Conservation (phyloP, 2,888 invertebrate genomes). For the Ceramica pisi region DNA sequence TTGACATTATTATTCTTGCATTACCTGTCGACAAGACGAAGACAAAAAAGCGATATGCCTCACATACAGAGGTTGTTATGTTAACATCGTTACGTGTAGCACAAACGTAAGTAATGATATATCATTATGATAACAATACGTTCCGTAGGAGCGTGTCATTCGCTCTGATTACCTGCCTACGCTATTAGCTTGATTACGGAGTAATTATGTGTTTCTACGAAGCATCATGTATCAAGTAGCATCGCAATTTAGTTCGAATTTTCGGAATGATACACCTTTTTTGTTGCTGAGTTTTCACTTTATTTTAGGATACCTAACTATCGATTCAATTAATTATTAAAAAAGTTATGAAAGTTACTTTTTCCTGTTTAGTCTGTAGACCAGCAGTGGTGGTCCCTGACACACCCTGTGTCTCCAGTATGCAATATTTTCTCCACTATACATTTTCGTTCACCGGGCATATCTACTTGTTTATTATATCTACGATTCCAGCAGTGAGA, state of each 20-base stretch:
- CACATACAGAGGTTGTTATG: constrained; percentile 1
- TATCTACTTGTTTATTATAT: no score
- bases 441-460: no score
- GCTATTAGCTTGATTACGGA: constrained; percentile 42
- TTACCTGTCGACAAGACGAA: constrained; percentile 6
- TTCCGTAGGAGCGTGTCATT: constrained; percentile 9
- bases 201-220: constrained; percentile 34
- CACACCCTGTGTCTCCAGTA: no score
- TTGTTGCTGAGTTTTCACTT: neutral
- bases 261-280: constrained; percentile 12
- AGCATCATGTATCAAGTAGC: constrained; percentile 10
- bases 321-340: neutral
- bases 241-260: constrained; percentile 3
- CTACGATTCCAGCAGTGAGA: no score
- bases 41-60: neutral
- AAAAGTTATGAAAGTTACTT: no score
- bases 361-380: neutral
- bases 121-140: constrained; percentile 26
- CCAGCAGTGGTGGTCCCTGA: no score
- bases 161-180: constrained; percentile 31
- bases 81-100: constrained; percentile 19
- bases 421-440: no score
- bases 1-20: neutral
- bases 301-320: no score
- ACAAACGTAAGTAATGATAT: constrained; percentile 26